These are phyloP conservation scores for Drosophila dunni DNA, from an alignment of 1,140 invertebrate species.

Conservation along the genomic window DNA sequence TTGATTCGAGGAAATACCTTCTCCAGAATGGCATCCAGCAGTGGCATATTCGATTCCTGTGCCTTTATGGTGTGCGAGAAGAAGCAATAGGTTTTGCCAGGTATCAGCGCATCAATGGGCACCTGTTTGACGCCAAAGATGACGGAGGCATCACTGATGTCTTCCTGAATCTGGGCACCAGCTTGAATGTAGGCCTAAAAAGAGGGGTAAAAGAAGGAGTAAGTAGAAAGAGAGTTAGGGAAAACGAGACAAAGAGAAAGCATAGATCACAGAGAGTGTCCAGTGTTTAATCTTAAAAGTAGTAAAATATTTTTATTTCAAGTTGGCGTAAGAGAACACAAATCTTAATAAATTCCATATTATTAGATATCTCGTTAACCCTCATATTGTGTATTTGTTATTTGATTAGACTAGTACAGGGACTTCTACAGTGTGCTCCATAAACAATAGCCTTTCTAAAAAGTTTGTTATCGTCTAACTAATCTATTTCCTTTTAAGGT, in stretches of 20 bases:
- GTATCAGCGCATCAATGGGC: constrained; percentile 96
- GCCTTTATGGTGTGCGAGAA: constrained; percentile 99
- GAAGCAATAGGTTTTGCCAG: constrained; percentile 98
- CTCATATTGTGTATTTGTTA: too few relatives aligned
- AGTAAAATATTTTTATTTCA: too few relatives aligned
- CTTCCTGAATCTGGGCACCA: constrained; percentile 97
- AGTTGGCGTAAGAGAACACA: neutral
- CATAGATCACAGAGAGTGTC: too few relatives aligned
- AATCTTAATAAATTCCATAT: neutral
- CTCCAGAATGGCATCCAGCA: constrained; percentile 97
- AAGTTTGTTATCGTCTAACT: constrained; percentile 9
- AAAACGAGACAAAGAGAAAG: too few relatives aligned
- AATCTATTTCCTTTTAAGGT: constrained; percentile 3
- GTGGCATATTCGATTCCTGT: constrained; percentile 98
- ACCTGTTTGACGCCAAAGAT: constrained; percentile 99
- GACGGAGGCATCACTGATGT: constrained; percentile 97
- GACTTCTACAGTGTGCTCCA: too few relatives aligned
- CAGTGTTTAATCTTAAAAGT: too few relatives aligned
- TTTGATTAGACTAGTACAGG: too few relatives aligned
- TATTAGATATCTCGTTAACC: neutral
- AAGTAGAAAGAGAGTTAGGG: neutral
- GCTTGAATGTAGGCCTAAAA: constrained; percentile 92
- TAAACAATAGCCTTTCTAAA: too few relatives aligned
- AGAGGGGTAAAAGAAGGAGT: neutral
- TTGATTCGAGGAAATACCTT: constrained; percentile 86